Evolutionary conservation across 2,888 invertebrate genomes (phyloP), one percentile per base, ranked within the genome.

Genomic region (Drepanosiphum platanoidis): DNA sequence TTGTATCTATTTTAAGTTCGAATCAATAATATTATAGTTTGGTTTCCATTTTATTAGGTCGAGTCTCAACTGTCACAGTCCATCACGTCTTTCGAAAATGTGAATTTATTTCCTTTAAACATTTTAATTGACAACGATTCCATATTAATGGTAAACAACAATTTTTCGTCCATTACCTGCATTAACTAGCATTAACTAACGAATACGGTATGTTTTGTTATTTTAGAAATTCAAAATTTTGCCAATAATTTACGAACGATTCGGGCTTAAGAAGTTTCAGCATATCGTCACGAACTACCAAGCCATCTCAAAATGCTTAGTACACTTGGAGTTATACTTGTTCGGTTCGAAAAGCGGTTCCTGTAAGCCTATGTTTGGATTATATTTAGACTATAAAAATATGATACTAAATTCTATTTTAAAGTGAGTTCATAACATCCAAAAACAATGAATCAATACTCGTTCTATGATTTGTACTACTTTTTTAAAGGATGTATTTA

Each of bases 61-160:
- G 75, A 75, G 30, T 75, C 52, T 30, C 39, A 84, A 0, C 22
- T 84, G 30, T 66, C 34, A 8, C 15, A 68, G 36, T 68, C 22
- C 5, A 75, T 75, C 27, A 68, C 0, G 4, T 52, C 75, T 27
- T 75, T 84, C 5, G 83, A 75, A 68, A 75, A 52, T 58, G 4
- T 68, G 30, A 84, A 84, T 68, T 75, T 84, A 36, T 84, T 84
- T 30, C 75, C 83, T 22, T 74, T 52, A 1, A 46, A 75, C 36
- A 68, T 74, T 83, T 64, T 74, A 75, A 66, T 46, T 7, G 36
- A 52, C 18, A 52, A 75, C 66, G 36, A 75, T 52, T 66, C 46
- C 11, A 64, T 27, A 11, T 32, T 46, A 42, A 34, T 15, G 46
- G 82, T 83, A 74, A 42, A 1, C 42, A 42, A 3, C 2, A 15